Conservation (phyloP, 2,888 invertebrate genomes). For the Plemyria rubiginata region DNA sequence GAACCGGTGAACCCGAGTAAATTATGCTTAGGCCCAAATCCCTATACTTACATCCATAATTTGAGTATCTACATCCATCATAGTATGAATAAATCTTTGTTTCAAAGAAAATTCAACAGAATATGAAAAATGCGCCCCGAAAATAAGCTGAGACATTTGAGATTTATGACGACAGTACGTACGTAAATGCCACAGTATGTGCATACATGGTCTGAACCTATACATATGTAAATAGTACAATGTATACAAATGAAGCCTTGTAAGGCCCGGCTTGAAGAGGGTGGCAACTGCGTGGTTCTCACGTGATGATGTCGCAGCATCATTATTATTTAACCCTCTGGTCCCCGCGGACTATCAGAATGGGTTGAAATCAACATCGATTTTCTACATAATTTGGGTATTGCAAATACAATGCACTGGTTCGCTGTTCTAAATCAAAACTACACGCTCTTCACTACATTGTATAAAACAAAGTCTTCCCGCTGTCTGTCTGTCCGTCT, state of each 20-base stretch:
- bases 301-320: constrained; percentile 37
- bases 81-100: background rate
- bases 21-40: background rate
- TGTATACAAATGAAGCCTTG: constrained; percentile 46
- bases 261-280: constrained; percentile 48
- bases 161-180: constrained; percentile 24
- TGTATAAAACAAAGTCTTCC: no score
- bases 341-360: no score
- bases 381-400: constrained; percentile 1
- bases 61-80: background rate
- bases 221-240: constrained; percentile 5
- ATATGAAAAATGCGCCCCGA: constrained; percentile 4
- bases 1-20: constrained; percentile 14
- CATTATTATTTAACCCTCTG: no score
- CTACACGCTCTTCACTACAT: no score
- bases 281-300: constrained; percentile 43
- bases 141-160: constrained; percentile 13
- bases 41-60: no score
- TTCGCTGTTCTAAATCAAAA: no score
- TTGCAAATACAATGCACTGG: background rate
- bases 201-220: constrained; percentile 25
- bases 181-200: constrained; percentile 24
- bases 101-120: constrained; percentile 10
- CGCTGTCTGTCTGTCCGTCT: no score
- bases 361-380: constrained; percentile 5